Base-by-base conservation (phyloP, 2,797 vertebrate species). In the Peromyscus eremicus region DNA sequence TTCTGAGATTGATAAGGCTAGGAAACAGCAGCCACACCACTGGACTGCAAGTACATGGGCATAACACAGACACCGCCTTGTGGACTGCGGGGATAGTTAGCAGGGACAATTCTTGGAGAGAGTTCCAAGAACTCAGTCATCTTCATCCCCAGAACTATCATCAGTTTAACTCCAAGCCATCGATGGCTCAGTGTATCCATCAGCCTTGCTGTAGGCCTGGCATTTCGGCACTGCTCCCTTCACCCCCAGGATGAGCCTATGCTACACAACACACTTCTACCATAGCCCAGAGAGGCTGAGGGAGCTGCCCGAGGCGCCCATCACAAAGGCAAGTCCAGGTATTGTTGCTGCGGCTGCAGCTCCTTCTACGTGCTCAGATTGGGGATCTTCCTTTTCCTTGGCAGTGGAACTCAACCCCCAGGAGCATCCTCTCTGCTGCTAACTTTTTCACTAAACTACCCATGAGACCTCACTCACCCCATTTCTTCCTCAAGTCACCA, bases 31-130 rank as follows among this genome's bases (percentile, higher is more conserved):
- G 29, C 2, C 49, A 29, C 57, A 21, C 1, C 14, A 1, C 25
- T 13, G 9, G 7, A 40, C 13, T n/a, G n/a, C 5, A 0, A 4
- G 40, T 21, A 7, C 9, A n/a, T 32, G 29, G 3, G 19, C 9
- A 1, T 6, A 5, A 66, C 0, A 5, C 2, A 37, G 77, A 37
- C 3, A 11, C 55, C 23, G 7, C 29, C 66, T n/a, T 14, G 0
- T 0, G 4, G 29, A 79, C 37, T 13, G 9, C 1, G 1, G 43
- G 0, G 32, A 62, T 21, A 9, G 0, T 14, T 4, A 21, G n/a
- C 29, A 5, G 3, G n/a, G 0, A 6, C 1, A 14, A 49, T 6
- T n/a, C 6, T 1, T 0, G 0, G 0, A 2, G 4, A 40, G 46
- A n/a, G 13, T 70, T 64, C 0, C 46, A 57, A 52, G 71, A 0